Base-by-base conservation (phyloP, 2,113 vertebrate species). In the Siphamia tubifer region DNA sequence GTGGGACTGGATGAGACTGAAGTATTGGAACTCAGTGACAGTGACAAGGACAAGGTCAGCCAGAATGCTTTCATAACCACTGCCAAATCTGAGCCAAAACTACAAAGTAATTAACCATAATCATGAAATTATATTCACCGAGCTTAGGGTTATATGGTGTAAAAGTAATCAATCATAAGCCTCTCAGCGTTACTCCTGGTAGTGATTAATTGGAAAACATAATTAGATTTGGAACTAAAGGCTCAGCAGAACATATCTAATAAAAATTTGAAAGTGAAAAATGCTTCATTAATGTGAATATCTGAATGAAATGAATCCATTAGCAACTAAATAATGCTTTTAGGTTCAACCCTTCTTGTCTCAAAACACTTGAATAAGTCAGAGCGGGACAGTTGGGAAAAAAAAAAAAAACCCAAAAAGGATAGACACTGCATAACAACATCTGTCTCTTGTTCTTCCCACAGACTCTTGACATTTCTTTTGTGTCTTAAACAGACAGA, bases 41-140 rank as follows among this genome's bases (percentile, higher is more conserved):
- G 66, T 43, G 44, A 74, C 27, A 3, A 28, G 23, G 71, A 61
- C 85, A 90, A 92, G 85, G 87, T 91, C 90, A 85, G 87, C 83
- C 82, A 91, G 64, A 62, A 70, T 42, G 36, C 27, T 20, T n/a
- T 32, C 13, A 3, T 12, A 51, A 64, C 13, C 60, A 7, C 3
- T 60, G 70, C 80, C 80, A 82, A 83, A 23, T 32, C 24, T 11
- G 27, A 17, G 49, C 70, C 48, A 61, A 47, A 76, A 68, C 35
- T 44, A 51, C 65, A 39, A 17, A 38, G 9, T 69, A 56, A 81
- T 73, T 51, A 80, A 58, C 67, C 2, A 36, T 40, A 9, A 36
- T 57, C 44, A 20, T n/a, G 55, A 8, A 44, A 39, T 20, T 3
- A 48, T 28, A 40, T 60, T 57, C 31, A 47, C 30, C 32, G 11